A percentile compares a stretch with the other conserved stretches of the same genome.
phyloP scores from a whole-genome alignment of 1,140 invertebrate species.

The Idris sp. region DNA sequence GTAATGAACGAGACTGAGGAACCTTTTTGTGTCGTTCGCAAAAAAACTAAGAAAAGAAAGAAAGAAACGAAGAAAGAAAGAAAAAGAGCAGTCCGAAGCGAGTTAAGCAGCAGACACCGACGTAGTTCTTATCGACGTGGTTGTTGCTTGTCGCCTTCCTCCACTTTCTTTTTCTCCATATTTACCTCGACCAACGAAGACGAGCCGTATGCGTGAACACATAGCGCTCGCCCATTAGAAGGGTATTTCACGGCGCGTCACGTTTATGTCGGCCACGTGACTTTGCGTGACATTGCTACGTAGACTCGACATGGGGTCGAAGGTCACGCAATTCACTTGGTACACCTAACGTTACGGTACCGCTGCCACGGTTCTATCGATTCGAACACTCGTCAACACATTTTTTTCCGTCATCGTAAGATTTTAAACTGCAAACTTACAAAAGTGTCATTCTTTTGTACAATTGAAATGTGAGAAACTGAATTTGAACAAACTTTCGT shows the following conservation, averaged over 20 bases:
- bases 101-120: conserved; percentile 52
- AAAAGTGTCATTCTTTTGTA: no score
- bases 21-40: conserved; percentile 37
- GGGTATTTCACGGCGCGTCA: conserved; percentile 77
- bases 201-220: conserved; percentile 69
- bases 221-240: conserved; percentile 73
- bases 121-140: conserved; percentile 53
- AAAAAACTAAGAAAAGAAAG: no score
- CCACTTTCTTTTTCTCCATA: conserved; percentile 42
- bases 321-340: conserved; percentile 69
- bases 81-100: conserved; percentile 40
- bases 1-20: conserved; percentile 68
- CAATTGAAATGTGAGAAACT: no score
- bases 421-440: no score
- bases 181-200: conserved; percentile 47
- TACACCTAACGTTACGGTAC: conserved; percentile 62
- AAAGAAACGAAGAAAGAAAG: no score
- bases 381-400: conserved; percentile 7
- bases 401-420: conserved; percentile 9
- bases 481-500: no score
- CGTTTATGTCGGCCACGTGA: conserved; percentile 76
- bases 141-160: conserved; percentile 48
- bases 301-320: conserved; percentile 67
- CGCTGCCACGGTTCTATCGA: conserved; percentile 57
- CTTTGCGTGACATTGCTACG: conserved; percentile 73